Base-by-base conservation (phyloP, 1,140 invertebrate species). In the Maconellicoccus hirsutus region DNA sequence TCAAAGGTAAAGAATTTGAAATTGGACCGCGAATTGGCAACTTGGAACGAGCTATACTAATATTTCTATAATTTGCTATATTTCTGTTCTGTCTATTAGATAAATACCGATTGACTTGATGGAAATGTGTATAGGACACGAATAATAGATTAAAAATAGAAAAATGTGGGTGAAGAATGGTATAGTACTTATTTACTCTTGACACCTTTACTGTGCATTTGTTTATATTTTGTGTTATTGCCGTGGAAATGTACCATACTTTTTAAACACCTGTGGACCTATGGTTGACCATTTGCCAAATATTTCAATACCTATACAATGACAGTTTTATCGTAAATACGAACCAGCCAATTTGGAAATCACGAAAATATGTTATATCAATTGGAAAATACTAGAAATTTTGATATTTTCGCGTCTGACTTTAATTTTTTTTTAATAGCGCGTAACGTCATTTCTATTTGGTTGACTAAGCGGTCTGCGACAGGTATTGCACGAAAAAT, bases 141-240 rank as follows among this genome's bases (percentile, higher is more conserved):
- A 23, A 23, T 66, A 66, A 66, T 66, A 66, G 10, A 66, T 23
- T 66, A 66, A 66, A 66, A 66, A 66, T 66, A 66, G 61, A 66
- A 66, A 66, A 66, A 66, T 66, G 61, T 66, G 61, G 61, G 61
- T 66, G 61, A 66, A 66, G 61, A 66, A 25, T 66, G 22, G 61
- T 66, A 66, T 66, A 12, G 25, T 66, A 26, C 61, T 25, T 66
- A 26, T 23, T 66, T 25, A 66, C 61, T 66, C 25, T 66, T 66
- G 21, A 26, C 21, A 23, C 21, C 61, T 66, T 66, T 66, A 66
- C 61, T 7, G 3, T 66, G 25, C 25, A 25, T 66, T 66, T 66
- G 61, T 66, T 66, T 66, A 66, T 66, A 66, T 66, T 66, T 66
- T 25, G 61, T 19, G 22, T 66, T 23, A 66, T 26, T 66, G 25